phyloP scores from a whole-genome alignment of 2,113 vertebrate genomes.

The Anhinga anhinga region DNA sequence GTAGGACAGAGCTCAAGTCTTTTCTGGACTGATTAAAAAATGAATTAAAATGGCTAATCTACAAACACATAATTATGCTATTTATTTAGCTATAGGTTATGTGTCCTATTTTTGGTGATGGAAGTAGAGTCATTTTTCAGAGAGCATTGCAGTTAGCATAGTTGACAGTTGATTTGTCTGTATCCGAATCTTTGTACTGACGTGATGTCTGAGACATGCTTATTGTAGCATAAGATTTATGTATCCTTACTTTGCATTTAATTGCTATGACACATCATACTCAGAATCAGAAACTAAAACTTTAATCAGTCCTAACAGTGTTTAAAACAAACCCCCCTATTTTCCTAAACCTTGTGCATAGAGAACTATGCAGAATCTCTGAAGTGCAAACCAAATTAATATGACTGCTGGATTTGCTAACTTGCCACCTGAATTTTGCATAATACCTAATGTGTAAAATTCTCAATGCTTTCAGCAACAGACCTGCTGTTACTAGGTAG shows the following conservation, averaged over 20 bases:
- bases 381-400: neutral
- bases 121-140: neutral
- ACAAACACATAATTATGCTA: neutral
- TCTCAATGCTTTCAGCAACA: neutral
- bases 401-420: neutral
- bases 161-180: neutral
- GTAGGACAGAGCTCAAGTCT: neutral
- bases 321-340: neutral
- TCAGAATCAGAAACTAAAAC: slow-evolving; percentile 20
- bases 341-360: neutral
- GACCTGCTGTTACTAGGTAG: neutral
- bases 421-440: neutral
- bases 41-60: neutral
- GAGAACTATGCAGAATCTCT: neutral
- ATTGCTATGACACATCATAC: slow-evolving; percentile 38
- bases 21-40: neutral
- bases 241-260: slow-evolving; percentile 27
- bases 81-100: neutral
- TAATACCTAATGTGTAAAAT: neutral
- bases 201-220: neutral
- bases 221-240: slow-evolving; percentile 12
- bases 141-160: neutral
- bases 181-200: neutral
- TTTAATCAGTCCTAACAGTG: neutral
- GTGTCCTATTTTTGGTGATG: neutral